Conservation (phyloP, 2,888 invertebrate genomes). For the Meandrusa payeni region DNA sequence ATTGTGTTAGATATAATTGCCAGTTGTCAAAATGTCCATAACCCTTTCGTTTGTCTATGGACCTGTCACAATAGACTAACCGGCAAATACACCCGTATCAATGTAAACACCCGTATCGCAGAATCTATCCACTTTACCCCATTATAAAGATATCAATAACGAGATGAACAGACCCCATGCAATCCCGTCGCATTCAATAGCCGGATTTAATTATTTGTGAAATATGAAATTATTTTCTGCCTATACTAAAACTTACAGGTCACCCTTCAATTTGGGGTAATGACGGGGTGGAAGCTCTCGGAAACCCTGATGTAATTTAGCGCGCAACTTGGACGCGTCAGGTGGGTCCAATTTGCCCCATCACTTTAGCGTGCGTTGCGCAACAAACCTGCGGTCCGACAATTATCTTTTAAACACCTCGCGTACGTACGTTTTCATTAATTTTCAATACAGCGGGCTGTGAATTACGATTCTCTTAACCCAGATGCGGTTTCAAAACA, state of each 20-base stretch:
- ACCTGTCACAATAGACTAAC: slow-evolving; percentile 60
- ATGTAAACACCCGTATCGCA: slow-evolving; percentile 64
- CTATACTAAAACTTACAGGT: slow-evolving; percentile 43
- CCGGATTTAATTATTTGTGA: slow-evolving; percentile 67
- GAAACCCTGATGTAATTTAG: slow-evolving; percentile 21
- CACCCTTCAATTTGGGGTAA: slow-evolving; percentile 34
- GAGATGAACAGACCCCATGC: slow-evolving; percentile 57
- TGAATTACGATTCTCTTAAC: slow-evolving; percentile 55
- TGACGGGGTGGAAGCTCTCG: slow-evolving; percentile 25
- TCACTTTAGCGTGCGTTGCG: slow-evolving; percentile 10
- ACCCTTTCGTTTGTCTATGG: slow-evolving; percentile 35
- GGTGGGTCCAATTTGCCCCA: slow-evolving; percentile 20
- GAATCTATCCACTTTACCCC: slow-evolving; percentile 70
- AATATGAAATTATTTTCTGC: slow-evolving; percentile 55
- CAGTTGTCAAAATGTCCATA: no score
- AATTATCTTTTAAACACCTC: slow-evolving; percentile 20
- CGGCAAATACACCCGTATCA: slow-evolving; percentile 67
- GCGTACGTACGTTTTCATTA: slow-evolving; percentile 42
- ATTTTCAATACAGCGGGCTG: slow-evolving; percentile 30
- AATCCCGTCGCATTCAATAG: slow-evolving; percentile 51
- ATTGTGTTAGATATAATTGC: no score
- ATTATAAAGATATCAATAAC: slow-evolving; percentile 78
- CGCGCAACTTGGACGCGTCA: slow-evolving; percentile 21
- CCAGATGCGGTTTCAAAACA: slow-evolving; percentile 53
- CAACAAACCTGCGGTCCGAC: slow-evolving; percentile 21